Evolutionary conservation across 2,113 vertebrate genomes (phyloP).

Genomic region (Trichomycterus rosablanca): DNA sequence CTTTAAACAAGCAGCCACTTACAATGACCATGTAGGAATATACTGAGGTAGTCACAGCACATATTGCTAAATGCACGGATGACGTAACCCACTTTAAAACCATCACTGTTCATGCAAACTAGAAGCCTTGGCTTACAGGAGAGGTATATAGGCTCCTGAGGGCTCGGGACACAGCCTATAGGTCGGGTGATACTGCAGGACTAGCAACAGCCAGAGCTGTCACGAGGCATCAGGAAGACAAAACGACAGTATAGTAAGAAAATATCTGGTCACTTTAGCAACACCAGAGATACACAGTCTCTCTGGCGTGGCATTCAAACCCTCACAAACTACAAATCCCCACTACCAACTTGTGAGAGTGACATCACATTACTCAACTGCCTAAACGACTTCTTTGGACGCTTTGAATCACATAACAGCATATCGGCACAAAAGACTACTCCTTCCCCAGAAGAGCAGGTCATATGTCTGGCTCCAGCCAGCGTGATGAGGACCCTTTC

Average conservation of each 20-base stretch:
- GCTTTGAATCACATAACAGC: no score
- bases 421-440: no score
- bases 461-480: no score
- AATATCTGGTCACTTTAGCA: neutral
- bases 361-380: no score
- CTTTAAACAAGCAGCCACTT: slow-evolving; percentile 26
- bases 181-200: slow-evolving; percentile 14
- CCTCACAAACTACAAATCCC: no score
- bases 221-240: slow-evolving; percentile 2
- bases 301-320: no score
- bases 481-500: no score
- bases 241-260: slow-evolving; percentile 3
- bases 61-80: neutral
- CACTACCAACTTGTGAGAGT: no score
- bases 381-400: no score
- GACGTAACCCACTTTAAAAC: slow-evolving; percentile 1
- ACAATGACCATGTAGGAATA: slow-evolving; percentile 17
- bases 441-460: no score
- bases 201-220: slow-evolving; percentile 18
- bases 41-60: slow-evolving; percentile 13
- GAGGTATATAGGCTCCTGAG: slow-evolving; percentile 20
- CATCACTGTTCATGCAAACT: no score
- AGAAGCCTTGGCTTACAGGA: slow-evolving; percentile 24
- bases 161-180: slow-evolving; percentile 11
- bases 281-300: no score